These are phyloP conservation scores for Hypanus sabinus DNA, from an alignment of 2,113 vertebrate species.

Conservation along the genomic window DNA sequence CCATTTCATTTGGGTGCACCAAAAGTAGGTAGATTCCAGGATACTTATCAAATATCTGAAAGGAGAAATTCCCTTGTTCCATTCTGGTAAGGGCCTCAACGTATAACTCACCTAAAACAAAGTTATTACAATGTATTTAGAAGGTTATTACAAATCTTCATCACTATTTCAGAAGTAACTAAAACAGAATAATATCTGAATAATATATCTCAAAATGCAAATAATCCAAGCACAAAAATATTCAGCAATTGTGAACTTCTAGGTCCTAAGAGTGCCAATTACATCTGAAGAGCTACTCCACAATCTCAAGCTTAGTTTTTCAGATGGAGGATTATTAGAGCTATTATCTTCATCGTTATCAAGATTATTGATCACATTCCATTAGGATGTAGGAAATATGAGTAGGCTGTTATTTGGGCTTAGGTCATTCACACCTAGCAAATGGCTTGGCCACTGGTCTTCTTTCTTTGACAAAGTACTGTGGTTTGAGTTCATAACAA, in stretches of 20 bases:
- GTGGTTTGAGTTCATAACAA: no score
- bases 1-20: constrained; percentile 72
- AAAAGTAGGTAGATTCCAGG: constrained; percentile 74
- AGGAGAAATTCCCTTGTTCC: constrained; percentile 60
- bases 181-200: background rate
- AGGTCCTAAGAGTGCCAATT: background rate
- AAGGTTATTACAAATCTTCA: background rate
- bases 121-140: background rate
- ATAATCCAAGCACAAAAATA: background rate
- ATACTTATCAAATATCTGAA: constrained; percentile 68
- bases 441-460: no score
- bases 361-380: background rate
- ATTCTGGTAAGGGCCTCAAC: constrained; percentile 67
- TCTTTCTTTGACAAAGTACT: no score
- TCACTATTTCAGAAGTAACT: background rate
- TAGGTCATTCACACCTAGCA: no score
- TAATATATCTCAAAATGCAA: background rate
- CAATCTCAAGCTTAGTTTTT: background rate
- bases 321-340: no score
- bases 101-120: constrained; percentile 60
- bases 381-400: background rate
- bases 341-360: no score
- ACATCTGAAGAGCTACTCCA: background rate
- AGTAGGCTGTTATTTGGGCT: no score
- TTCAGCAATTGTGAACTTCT: background rate